Base-by-base conservation (phyloP, 2,113 vertebrate species). In the Microtus oregoni region DNA sequence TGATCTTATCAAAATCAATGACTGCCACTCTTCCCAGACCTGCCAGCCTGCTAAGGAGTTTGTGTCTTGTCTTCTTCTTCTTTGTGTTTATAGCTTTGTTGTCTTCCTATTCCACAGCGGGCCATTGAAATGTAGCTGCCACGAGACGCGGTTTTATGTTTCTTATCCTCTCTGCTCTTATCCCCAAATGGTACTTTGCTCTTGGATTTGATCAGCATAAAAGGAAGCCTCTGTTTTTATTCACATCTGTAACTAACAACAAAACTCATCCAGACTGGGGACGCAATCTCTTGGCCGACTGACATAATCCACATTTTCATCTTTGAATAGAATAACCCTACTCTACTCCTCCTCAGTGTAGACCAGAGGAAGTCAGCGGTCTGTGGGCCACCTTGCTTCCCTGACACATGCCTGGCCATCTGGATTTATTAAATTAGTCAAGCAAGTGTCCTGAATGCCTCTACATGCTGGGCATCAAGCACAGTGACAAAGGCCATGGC, bases 381-480 rank as follows among this genome's bases (percentile, higher is more conserved):
- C 76, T 92, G 15, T 50, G 77, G 38, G 3, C 24, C 7, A 61
- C 6, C 19, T 82, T 82, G 92, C 73, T 92, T 63, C 22, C 35
- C 73, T 86, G 58, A 41, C 63, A 70, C 76, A 77, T 67, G 52
- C 47, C 4, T 82, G 35, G 93, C 94, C 94, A 73, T 94, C 41
- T 67, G 6, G 38, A 95, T 89, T 91, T n/a, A 95, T 41, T 94
- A 20, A 68, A 63, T 96, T 81, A 14, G 35, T 96, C 50, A 90
- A 78, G 72, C 88, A 89, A 95, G 87, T 89, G 35, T 47, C 1
- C 5, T 35, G 20, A 92, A 12, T 58, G 22, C 1, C 81, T 92
- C 13, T 7, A 11, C 35, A 72, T n/a, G 12, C 24, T 65, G 58
- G 82, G 20, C 72, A 63, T 15, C 41, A 38, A 15, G 5, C 63